These are phyloP conservation scores for Tipula unca DNA, from an alignment of 2,888 invertebrate species.

Conservation along the genomic window DNA sequence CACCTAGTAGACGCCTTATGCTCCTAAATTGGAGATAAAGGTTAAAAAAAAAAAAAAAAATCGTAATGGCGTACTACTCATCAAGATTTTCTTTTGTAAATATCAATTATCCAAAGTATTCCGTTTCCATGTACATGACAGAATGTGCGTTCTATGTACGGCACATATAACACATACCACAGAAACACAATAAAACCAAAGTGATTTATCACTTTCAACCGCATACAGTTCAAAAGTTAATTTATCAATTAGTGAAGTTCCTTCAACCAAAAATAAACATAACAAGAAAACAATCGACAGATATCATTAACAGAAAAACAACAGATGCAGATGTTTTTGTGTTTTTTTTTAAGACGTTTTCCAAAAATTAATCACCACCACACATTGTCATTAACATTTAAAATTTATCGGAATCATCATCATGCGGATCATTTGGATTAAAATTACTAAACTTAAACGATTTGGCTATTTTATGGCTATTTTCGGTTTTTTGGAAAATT, in stretches of 20 bases:
- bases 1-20: no score
- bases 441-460: neutral
- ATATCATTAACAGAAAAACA: neutral
- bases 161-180: neutral
- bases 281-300: neutral
- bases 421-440: neutral
- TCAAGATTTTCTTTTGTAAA: neutral
- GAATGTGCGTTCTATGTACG: neutral
- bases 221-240: slow-evolving; percentile 2
- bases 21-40: no score
- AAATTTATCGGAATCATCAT: neutral
- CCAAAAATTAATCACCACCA: neutral
- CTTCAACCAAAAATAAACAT: neutral
- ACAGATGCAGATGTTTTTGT: neutral
- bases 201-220: neutral
- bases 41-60: no score
- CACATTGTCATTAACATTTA: neutral
- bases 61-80: no score
- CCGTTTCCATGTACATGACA: neutral
- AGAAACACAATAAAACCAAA: neutral
- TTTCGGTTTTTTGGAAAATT: no score
- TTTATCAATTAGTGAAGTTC: neutral
- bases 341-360: no score
- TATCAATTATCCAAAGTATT: neutral
- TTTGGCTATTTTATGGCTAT: neutral